phyloP scores from a whole-genome alignment of 2,113 vertebrate species.

The Harpagus bidentatus region DNA sequence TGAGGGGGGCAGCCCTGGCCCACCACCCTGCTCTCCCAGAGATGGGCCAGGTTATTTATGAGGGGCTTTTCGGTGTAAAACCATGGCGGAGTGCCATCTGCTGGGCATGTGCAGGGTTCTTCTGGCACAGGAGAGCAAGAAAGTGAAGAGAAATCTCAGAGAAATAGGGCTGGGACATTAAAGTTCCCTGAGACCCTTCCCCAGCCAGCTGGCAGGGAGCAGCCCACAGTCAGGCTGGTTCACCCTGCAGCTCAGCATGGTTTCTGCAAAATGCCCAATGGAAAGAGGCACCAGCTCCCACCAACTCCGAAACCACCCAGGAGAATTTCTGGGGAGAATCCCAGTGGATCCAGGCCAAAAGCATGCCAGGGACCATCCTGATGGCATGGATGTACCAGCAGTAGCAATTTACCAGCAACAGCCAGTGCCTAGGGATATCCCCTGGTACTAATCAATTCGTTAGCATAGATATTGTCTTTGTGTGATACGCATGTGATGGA shows the following conservation, averaged over 20 bases:
- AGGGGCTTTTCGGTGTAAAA: neutral
- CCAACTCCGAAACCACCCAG: neutral
- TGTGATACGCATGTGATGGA: neutral
- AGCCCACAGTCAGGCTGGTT: neutral
- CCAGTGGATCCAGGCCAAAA: neutral
- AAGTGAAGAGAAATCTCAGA: neutral
- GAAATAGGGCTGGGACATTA: neutral
- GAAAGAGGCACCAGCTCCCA: neutral
- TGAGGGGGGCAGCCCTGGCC: neutral
- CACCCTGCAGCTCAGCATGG: neutral
- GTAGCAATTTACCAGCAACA: neutral
- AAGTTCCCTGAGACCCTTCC: neutral
- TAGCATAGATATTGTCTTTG: neutral
- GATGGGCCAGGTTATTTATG: neutral
- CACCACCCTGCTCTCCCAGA: neutral
- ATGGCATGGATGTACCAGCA: neutral
- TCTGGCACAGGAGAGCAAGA: neutral
- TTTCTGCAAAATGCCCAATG: neutral
- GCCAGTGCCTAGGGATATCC: neutral
- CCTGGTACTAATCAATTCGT: neutral
- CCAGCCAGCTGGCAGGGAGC: neutral
- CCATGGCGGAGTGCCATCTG: slow-evolving; percentile 57
- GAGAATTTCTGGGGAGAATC: neutral
- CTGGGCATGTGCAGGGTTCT: neutral
- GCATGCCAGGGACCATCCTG: neutral